Conservation (phyloP, 2,797 vertebrate genomes). For the Neostethus bicornis region DNA sequence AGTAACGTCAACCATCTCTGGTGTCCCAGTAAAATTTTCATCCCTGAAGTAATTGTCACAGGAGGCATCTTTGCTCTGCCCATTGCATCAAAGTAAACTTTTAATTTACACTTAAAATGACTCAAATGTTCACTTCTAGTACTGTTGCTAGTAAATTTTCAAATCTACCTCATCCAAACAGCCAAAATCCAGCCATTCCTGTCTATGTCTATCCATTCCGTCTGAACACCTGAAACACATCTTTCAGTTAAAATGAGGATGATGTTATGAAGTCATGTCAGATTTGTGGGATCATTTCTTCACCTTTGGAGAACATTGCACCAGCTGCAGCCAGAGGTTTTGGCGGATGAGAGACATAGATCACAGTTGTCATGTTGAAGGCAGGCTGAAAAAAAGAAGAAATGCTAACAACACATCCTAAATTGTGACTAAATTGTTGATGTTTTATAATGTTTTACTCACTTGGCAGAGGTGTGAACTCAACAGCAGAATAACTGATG, state of each 20-base stretch:
- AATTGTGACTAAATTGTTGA: too few relatives aligned
- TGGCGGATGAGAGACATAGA: conserved; percentile 81
- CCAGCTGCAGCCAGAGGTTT: conserved; percentile 91
- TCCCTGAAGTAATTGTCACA: conserved; percentile 83
- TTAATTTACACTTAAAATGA: not conserved
- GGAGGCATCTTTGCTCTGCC: conserved; percentile 78
- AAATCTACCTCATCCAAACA: conserved; percentile 85
- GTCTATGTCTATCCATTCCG: conserved; percentile 93
- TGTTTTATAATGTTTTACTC: too few relatives aligned
- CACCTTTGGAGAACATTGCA: conserved; percentile 94
- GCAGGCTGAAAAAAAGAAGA: conserved; percentile 80
- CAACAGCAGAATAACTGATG: conserved; percentile 83
- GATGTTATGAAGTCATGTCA: too few relatives aligned
- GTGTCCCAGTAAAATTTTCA: conserved; percentile 65
- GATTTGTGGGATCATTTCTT: not conserved
- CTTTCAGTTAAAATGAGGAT: not conserved
- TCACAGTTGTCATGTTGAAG: conserved; percentile 89
- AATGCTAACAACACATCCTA: too few relatives aligned
- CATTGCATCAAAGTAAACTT: conserved; percentile 10
- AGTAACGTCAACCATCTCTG: conserved; percentile 52
- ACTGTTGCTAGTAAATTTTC: not conserved
- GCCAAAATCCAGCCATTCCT: conserved; percentile 91
- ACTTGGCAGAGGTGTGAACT: conserved; percentile 92
- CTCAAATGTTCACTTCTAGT: not conserved
- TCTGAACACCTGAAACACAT: conserved; percentile 87